These are phyloP conservation scores for Pteronotus mesoamericanus DNA, from an alignment of 2,797 vertebrate species.

Conservation along the genomic window DNA sequence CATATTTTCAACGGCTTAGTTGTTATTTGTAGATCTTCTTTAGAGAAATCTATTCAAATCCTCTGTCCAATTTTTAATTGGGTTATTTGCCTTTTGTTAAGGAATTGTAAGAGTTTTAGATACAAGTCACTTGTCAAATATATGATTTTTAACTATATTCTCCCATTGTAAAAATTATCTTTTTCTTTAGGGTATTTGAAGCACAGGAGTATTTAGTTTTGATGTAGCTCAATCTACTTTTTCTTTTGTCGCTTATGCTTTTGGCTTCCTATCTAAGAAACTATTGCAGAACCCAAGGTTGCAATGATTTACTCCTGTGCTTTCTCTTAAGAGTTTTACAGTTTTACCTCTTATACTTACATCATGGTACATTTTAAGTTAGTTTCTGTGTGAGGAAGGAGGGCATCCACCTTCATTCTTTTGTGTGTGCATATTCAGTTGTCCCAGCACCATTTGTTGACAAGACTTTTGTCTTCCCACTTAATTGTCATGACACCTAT, in stretches of 20 bases:
- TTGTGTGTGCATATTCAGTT: background rate
- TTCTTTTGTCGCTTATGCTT: background rate
- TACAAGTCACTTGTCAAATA: background rate
- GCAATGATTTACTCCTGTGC: constrained; percentile 5
- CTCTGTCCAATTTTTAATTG: background rate
- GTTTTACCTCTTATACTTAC: background rate
- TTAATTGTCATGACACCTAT: background rate
- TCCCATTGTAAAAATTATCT: background rate
- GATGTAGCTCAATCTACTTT: background rate
- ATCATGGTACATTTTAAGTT: constrained; percentile 20
- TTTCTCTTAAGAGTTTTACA: constrained; percentile 18
- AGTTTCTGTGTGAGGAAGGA: background rate
- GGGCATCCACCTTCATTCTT: background rate
- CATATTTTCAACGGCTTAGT: constrained; percentile 27
- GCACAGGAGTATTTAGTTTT: constrained; percentile 14
- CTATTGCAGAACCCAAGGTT: background rate
- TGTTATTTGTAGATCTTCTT: background rate
- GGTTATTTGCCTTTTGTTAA: background rate
- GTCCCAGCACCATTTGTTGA: background rate
- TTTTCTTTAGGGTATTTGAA: constrained; percentile 21
- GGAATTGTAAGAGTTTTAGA: background rate
- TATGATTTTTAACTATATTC: constrained; percentile 8
- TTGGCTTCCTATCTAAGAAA: constrained; percentile 18
- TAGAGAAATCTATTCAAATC: background rate
- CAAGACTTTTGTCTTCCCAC: background rate